phyloP scores from a whole-genome alignment of 2,888 invertebrate species.

The Theristus sp. region DNA sequence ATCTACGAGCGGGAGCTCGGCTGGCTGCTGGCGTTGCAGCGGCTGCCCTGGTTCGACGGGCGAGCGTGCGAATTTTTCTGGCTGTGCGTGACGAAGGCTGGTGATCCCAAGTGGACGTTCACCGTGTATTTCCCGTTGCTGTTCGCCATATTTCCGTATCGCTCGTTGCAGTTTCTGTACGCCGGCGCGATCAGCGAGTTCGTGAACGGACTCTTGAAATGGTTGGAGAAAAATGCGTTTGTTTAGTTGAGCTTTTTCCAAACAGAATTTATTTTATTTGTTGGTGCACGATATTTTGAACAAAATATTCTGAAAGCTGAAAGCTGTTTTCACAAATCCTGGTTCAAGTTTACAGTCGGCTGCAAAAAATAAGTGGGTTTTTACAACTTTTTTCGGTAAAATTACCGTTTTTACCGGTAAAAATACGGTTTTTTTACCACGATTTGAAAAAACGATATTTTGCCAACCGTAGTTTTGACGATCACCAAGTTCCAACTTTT shows the following conservation, averaged over 20 bases:
- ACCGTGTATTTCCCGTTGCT: conserved; percentile 4
- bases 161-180: not conserved
- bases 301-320: not conserved
- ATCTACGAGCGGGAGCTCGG: not conserved
- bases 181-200: conserved; percentile 1
- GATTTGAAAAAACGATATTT: too few species aligned
- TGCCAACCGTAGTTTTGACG: too few species aligned
- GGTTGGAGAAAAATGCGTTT: not conserved
- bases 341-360: too few species aligned
- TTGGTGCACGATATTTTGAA: too few species aligned
- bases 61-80: not conserved
- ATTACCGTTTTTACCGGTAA: too few species aligned
- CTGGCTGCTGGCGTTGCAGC: not conserved
- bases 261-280: too few species aligned
- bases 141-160: not conserved
- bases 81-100: not conserved
- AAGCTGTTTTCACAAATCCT: too few species aligned
- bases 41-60: not conserved
- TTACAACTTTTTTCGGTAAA: too few species aligned
- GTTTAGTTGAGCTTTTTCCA: too few species aligned
- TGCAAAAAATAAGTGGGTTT: too few species aligned
- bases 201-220: conserved; percentile 4
- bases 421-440: too few species aligned
- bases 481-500: too few species aligned
- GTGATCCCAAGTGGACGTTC: conserved; percentile 4